These are phyloP conservation scores for Drosophila azteca DNA, from an alignment of 1,140 invertebrate species.

Conservation along the genomic window DNA sequence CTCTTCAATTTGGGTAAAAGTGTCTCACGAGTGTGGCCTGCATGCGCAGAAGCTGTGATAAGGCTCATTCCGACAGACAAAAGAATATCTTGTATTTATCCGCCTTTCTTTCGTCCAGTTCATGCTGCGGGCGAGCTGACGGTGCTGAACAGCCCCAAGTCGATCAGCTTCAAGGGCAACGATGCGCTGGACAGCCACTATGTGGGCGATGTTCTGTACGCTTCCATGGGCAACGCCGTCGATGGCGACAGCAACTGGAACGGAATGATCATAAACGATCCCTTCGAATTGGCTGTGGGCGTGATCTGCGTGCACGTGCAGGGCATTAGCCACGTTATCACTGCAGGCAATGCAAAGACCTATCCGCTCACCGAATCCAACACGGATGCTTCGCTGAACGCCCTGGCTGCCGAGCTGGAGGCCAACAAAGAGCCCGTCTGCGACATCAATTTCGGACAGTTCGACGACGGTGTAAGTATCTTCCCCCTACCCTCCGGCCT, in stretches of 20 bases:
- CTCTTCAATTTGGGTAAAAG: background rate
- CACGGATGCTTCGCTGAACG: conserved; percentile 56
- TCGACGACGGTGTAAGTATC: conserved; percentile 86
- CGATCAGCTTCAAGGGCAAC: conserved; percentile 87
- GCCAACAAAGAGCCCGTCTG: conserved; percentile 81
- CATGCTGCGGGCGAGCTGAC: conserved; percentile 88
- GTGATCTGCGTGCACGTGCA: conserved; percentile 90
- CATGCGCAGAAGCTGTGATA: conserved; percentile 60
- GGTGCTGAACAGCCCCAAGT: conserved; percentile 87
- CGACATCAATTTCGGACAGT: conserved; percentile 87
- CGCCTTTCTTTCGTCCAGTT: conserved; percentile 84
- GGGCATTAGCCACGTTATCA: conserved; percentile 86
- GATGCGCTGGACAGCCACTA: conserved; percentile 86
- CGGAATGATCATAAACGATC: conserved; percentile 88
- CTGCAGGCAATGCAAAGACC: conserved; percentile 82
- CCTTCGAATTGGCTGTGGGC: conserved; percentile 91
- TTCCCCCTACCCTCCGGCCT: too few relatives aligned
- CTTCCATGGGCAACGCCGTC: conserved; percentile 88
- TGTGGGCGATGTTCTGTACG: conserved; percentile 89
- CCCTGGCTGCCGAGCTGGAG: conserved; percentile 58
- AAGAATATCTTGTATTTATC: conserved; percentile 54
- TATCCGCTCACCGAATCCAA: conserved; percentile 63
- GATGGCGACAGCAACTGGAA: conserved; percentile 87
- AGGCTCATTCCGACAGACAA: background rate
- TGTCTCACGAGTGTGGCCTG: conserved; percentile 11